These are phyloP conservation scores for Zonotrichia albicollis DNA, from an alignment of 2,797 vertebrate species.

Conservation along the genomic window DNA sequence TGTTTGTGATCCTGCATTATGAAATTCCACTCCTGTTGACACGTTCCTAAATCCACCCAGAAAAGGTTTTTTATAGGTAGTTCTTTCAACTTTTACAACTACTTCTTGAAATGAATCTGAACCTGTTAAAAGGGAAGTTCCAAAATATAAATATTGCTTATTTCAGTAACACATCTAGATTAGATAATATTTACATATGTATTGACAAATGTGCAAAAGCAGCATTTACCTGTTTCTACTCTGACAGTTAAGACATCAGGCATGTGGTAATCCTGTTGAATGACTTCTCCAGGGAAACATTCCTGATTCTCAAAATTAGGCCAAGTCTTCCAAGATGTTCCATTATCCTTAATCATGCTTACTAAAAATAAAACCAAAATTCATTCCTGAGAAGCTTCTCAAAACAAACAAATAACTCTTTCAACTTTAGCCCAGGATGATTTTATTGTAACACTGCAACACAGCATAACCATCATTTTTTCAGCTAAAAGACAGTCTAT, in stretches of 20 bases:
- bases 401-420: not conserved
- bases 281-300: slow-evolving; percentile 73
- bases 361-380: slow-evolving; percentile 73
- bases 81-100: slow-evolving; percentile 84
- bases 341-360: slow-evolving; percentile 67
- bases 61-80: slow-evolving; percentile 82
- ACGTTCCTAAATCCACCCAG: slow-evolving; percentile 89
- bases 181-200: not conserved
- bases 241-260: slow-evolving; percentile 84
- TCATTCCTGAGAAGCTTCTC: not conserved
- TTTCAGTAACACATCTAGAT: not conserved
- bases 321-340: slow-evolving; percentile 76
- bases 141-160: not conserved
- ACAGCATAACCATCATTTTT: not conserved
- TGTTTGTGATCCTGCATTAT: slow-evolving; percentile 89
- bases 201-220: not conserved
- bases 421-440: not conserved
- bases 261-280: slow-evolving; percentile 77
- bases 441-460: not conserved
- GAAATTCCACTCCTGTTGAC: slow-evolving; percentile 83
- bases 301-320: slow-evolving; percentile 80
- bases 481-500: not conserved
- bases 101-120: slow-evolving; percentile 75
- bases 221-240: slow-evolving; percentile 79
- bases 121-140: slow-evolving; percentile 65